Percentiles rank a stretch among this genome's conserved stretches.
Evolutionary conservation across 2,113 vertebrate genomes (phyloP).

Genomic region (Illadopsis cleaveri): DNA sequence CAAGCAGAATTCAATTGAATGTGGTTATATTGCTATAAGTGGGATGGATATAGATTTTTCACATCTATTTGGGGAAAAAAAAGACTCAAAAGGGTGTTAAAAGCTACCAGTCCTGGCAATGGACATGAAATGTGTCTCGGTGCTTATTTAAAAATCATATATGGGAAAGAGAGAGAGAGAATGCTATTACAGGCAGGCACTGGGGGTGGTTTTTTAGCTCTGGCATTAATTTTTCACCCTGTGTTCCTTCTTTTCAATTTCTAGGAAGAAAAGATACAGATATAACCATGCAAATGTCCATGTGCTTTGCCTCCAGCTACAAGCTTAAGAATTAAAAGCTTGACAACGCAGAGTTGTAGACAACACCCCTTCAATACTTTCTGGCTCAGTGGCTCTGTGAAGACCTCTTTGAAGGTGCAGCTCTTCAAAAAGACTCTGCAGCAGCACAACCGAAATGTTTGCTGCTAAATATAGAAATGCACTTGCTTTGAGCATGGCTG

Average conservation of each 20-base stretch:
- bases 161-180: neutral
- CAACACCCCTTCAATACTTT: neutral
- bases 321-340: neutral
- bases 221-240: conserved; percentile 47
- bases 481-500: neutral
- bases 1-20: neutral
- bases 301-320: neutral
- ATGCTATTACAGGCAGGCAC: neutral
- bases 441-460: neutral
- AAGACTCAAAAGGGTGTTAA: neutral
- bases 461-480: conserved; percentile 43
- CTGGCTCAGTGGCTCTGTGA: conserved; percentile 17
- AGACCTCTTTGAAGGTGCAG: conserved; percentile 24
- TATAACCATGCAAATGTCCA: conserved; percentile 28
- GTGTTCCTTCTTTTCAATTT: conserved; percentile 16
- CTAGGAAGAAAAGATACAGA: conserved; percentile 20
- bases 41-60: neutral
- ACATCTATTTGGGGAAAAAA: neutral
- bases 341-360: neutral
- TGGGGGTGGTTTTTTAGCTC: conserved; percentile 37
- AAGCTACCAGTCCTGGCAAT: neutral
- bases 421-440: neutral
- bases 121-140: neutral
- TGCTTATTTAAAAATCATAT: neutral
- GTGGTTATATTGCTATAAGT: neutral